phyloP scores from a whole-genome alignment of 2,113 vertebrate species.

The Ciconia boyciana region DNA sequence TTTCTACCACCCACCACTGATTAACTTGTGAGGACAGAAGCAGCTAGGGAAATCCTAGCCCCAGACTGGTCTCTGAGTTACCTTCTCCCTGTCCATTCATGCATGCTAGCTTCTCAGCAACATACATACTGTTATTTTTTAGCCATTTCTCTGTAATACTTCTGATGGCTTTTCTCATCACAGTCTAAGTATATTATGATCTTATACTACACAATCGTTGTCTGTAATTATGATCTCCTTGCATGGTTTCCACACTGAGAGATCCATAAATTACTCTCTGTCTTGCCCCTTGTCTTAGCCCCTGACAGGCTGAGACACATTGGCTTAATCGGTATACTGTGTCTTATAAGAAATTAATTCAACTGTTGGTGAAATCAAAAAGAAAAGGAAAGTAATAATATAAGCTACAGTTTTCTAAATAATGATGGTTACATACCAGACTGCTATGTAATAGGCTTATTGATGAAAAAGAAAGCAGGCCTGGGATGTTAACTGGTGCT shows the following conservation, averaged over 20 bases:
- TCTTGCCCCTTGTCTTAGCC: not conserved
- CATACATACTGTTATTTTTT: not conserved
- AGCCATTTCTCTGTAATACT: not conserved
- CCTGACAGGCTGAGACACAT: not conserved
- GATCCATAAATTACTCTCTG: not conserved
- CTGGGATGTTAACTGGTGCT: not conserved
- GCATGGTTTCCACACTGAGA: not conserved
- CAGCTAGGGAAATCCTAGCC: not conserved
- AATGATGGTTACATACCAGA: not conserved
- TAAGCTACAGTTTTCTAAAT: not conserved
- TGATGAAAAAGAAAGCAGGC: not conserved
- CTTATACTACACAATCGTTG: not conserved
- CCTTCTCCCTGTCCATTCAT: not conserved
- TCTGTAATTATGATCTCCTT: not conserved
- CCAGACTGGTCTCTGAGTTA: not conserved
- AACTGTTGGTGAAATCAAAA: not conserved
- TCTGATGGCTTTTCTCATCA: not conserved
- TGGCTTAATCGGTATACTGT: not conserved
- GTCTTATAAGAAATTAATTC: not conserved
- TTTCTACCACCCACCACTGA: not conserved
- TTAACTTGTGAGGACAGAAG: not conserved
- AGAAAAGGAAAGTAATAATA: not conserved
- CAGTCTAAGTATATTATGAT: not conserved
- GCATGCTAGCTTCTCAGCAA: not conserved
- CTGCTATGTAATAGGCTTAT: not conserved